Base-by-base conservation (phyloP, 2,888 invertebrate genomes). In the Neria commutata region DNA sequence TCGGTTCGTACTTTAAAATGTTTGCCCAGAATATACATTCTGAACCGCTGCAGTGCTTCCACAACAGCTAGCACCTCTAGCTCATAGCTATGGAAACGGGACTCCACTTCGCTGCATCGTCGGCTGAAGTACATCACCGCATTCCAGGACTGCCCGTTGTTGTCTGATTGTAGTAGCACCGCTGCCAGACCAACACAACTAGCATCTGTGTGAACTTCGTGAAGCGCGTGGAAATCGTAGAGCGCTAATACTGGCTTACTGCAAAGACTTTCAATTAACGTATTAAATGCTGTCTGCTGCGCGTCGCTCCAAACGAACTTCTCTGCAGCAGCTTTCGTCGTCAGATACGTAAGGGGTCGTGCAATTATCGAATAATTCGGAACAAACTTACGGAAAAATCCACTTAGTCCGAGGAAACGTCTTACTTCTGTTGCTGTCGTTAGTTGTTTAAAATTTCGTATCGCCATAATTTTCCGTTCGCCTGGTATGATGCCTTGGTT, bases 31-130 rank as follows among this genome's bases (percentile, higher is more conserved):
- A 77, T 52, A 56, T 77, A 79, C 4, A 74, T 63, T n/a, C 76
- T 54, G 57, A 78, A 77, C 40, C 73, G 72, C 34, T 76, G 70
- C 14, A 77, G 45, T 1, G 75, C 68, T 64, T 72, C 62, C 17
- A 78, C 71, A 10, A 78, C 65, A 0, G 75, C 74, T 16, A 79
- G 56, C 6, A 76, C 72, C 62, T 79, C 76, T n/a, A n/a, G 54
- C 50, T 79, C 75, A 55, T 75, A 76, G 54, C 73, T 73, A 16
- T 63, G 59, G 48, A 72, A 77, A 4, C 49, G 51, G 21, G 52
- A 58, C 45, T 64, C 60, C 16, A 25, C 47, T 6, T 56, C 56
- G 10, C 40, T 60, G 23, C 58, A 62, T 25, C 62, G 64, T 17
- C 58, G 52, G 42, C 61, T 62, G n/a, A 45, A 60, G 23, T 60